Percentiles rank a stretch among this genome's conserved stretches.
Conservation (phyloP, 2,888 invertebrate genomes). For the Agrenia bidenticulata region DNA sequence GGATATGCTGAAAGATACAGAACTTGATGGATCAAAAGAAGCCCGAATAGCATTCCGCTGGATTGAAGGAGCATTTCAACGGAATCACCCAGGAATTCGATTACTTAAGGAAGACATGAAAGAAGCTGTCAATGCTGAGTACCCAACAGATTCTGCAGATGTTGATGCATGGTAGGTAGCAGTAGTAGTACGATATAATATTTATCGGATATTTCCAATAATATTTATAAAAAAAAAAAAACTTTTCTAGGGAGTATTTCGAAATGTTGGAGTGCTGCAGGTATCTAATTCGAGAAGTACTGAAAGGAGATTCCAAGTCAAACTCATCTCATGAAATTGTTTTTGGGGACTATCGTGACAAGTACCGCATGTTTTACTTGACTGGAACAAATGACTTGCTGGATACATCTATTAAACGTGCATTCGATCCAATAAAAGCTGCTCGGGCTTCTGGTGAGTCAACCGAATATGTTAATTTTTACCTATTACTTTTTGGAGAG, state of each 20-base stretch:
- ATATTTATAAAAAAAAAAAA: neutral
- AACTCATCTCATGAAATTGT: conserved; percentile 23
- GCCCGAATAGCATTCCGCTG: conserved; percentile 41
- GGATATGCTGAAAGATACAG: conserved; percentile 46
- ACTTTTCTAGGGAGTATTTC: conserved; percentile 41
- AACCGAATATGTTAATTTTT: neutral
- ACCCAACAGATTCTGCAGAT: conserved; percentile 32
- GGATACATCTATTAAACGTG: conserved; percentile 26
- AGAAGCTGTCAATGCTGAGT: conserved; percentile 25
- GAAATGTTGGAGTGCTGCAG: conserved; percentile 47
- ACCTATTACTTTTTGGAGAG: too few species aligned
- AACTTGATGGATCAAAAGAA: conserved; percentile 31
- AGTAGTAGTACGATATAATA: too few species aligned
- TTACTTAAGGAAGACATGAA: conserved; percentile 32
- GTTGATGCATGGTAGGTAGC: conserved; percentile 26
- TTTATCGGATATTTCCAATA: conserved; percentile 1
- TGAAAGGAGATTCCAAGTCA: neutral
- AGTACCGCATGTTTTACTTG: conserved; percentile 44
- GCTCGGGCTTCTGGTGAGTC: conserved; percentile 41
- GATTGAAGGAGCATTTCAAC: conserved; percentile 37
- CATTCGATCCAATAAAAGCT: conserved; percentile 40
- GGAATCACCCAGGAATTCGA: conserved; percentile 41
- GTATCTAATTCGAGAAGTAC: conserved; percentile 27
- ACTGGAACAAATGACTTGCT: conserved; percentile 39
- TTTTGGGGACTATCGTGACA: conserved; percentile 47